Evolutionary conservation across 2,888 invertebrate species (phyloP).

Genomic region (Meganola albula): DNA sequence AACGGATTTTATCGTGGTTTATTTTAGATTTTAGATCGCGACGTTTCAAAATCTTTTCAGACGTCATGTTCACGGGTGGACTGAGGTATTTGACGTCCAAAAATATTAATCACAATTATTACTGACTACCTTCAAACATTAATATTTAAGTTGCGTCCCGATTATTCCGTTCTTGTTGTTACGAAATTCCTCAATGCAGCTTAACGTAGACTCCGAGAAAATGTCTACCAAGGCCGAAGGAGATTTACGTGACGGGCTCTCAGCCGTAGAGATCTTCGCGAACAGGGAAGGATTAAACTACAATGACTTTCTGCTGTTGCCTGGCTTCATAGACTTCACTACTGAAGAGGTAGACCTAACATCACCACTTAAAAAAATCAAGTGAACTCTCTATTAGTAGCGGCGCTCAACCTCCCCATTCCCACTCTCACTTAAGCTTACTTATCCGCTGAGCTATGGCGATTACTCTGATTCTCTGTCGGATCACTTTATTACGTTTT

Average conservation of each 20-base stretch:
- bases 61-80: too few species aligned
- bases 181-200: too few species aligned
- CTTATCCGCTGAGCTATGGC: slow-evolving; percentile 99
- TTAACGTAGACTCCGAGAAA: too few species aligned
- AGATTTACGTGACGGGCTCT: slow-evolving; percentile 86
- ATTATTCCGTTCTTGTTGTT: too few species aligned
- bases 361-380: slow-evolving; percentile 91
- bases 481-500: too few species aligned
- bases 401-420: slow-evolving; percentile 99
- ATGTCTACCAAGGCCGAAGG: slow-evolving; percentile 55
- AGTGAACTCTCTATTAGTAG: slow-evolving; percentile 95
- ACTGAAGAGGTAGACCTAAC: slow-evolving; percentile 94
- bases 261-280: slow-evolving; percentile 87
- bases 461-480: slow-evolving; percentile 98
- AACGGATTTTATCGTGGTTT: too few species aligned
- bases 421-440: slow-evolving; percentile 99
- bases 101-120: too few species aligned
- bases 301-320: slow-evolving; percentile 97
- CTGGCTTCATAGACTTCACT: slow-evolving; percentile 97
- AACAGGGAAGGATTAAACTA: slow-evolving; percentile 94
- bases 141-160: too few species aligned
- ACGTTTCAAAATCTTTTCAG: too few species aligned
- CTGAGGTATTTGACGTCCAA: too few species aligned
- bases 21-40: too few species aligned
- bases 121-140: too few species aligned